Evolutionary conservation across 1,140 invertebrate species (phyloP), one percentile per base, ranked within the genome.

Genomic region (Solen grandis): DNA sequence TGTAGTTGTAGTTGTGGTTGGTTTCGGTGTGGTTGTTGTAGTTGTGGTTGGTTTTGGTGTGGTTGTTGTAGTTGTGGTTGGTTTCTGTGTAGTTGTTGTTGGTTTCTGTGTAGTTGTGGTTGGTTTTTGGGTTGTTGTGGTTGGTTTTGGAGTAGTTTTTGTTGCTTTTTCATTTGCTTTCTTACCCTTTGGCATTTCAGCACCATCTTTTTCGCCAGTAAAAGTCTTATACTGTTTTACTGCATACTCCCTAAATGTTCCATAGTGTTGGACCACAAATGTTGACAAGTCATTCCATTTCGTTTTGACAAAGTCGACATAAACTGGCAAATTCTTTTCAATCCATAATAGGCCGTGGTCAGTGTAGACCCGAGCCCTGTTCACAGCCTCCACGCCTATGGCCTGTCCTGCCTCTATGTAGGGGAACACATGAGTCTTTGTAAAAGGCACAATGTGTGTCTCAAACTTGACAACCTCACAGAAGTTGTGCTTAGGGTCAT

Each of bases 381-480:
- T 57, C 46, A 33, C 46, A 5, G 50, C 22, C 4, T 41, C 54
- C n/a, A 25, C 4, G 4, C 38, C 52, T 4, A 29, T 36, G 5
- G 31, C 35, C 35, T 78, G 63, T 2, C 50, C 50, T 33, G 68
- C 29, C 29, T 41, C 54, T 16, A 69, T 57, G 35, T 69, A 41
- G 0, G 75, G 75, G 22, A 60, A 16, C 29, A 78, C 27, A 35
- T 78, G 54, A 4, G 63, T 29, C 33, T 66, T 65, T 27, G 63
- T 78, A 36, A 63, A 78, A 29, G 75, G 75, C 41, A 78, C 75
- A 4, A 78, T 55, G 27, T 38, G 33, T 5, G 35, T 33, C 36
- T 78, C 75, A 59, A 57, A 78, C 50, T 69, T 8, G 16, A 78
- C 66, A 13, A 59, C 54, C 22, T 68, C 65, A 78, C 75, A 78